These are phyloP conservation scores for Microctonus aethiopoides DNA, from an alignment of 2,888 invertebrate genomes.

Conservation along the genomic window DNA sequence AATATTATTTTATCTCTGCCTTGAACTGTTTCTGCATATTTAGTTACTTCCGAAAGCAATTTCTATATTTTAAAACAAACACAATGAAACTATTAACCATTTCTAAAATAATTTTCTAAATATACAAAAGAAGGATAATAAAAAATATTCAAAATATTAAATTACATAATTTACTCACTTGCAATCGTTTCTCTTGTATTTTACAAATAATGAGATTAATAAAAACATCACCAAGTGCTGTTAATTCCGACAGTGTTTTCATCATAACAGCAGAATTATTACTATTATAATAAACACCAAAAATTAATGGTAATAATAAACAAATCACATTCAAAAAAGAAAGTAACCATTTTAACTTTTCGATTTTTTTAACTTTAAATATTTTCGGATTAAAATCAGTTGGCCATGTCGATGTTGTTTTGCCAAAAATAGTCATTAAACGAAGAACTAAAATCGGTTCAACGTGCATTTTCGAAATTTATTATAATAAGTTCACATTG, in stretches of 20 bases:
- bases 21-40: slow-evolving; percentile 40
- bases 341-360: slow-evolving; percentile 45
- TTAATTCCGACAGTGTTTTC: slow-evolving; percentile 52
- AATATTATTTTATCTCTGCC: slow-evolving; percentile 40
- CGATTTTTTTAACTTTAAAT: slow-evolving; percentile 25
- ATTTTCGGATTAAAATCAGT: slow-evolving; percentile 28
- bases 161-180: slow-evolving; percentile 41
- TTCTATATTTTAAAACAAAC: slow-evolving; percentile 33
- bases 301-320: slow-evolving; percentile 45
- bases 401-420: slow-evolving; percentile 49
- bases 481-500: neutral
- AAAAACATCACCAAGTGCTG: slow-evolving; percentile 47
- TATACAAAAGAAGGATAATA: neutral
- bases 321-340: slow-evolving; percentile 38
- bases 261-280: slow-evolving; percentile 42
- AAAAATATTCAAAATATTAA: neutral
- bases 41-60: slow-evolving; percentile 46
- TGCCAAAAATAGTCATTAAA: slow-evolving; percentile 39
- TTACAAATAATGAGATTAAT: slow-evolving; percentile 52
- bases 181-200: slow-evolving; percentile 43
- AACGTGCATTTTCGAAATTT: neutral
- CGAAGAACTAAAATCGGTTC: neutral
- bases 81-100: neutral
- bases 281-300: slow-evolving; percentile 47
- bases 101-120: neutral